A percentile compares a stretch with the other conserved stretches of the same genome.
Evolutionary conservation across 2,888 invertebrate species (phyloP).

Genomic region (Nomada goodeniana): DNA sequence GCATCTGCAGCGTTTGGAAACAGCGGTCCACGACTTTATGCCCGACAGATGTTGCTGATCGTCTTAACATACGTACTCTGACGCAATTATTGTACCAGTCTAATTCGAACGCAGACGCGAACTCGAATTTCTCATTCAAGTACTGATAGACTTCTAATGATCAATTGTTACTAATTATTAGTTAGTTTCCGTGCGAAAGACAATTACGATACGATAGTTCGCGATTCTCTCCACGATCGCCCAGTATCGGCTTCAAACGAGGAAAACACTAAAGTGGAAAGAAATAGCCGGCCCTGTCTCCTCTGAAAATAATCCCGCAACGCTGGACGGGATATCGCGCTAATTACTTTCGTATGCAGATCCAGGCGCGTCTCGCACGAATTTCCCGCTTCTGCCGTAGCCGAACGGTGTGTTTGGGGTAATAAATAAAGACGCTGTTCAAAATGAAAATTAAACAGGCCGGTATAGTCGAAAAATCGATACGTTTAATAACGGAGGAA

Average conservation of each 20-base stretch:
- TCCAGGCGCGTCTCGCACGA: conserved; percentile 2
- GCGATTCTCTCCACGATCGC: not conserved
- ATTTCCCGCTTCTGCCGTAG: conserved; percentile 12
- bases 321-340: conserved; percentile 22
- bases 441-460: conserved; percentile 55
- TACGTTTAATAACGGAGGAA: conserved; percentile 41
- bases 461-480: conserved; percentile 51
- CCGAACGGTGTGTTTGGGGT: conserved; percentile 40
- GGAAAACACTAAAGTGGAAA: not conserved
- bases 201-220: too few species aligned
- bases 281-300: not conserved
- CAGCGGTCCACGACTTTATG: not conserved
- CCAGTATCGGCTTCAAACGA: not conserved
- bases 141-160: too few species aligned
- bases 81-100: too few species aligned
- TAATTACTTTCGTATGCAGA: conserved; percentile 49
- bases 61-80: not conserved
- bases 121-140: too few species aligned
- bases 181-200: too few species aligned
- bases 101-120: too few species aligned
- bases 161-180: too few species aligned
- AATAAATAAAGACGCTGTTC: conserved; percentile 51
- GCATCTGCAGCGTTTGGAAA: not conserved
- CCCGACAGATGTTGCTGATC: conserved; percentile 1
- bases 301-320: conserved; percentile 29